Evolutionary conservation across 2,888 invertebrate species (phyloP), one percentile per base, ranked within the genome.

Genomic region (Julus scandinavius): DNA sequence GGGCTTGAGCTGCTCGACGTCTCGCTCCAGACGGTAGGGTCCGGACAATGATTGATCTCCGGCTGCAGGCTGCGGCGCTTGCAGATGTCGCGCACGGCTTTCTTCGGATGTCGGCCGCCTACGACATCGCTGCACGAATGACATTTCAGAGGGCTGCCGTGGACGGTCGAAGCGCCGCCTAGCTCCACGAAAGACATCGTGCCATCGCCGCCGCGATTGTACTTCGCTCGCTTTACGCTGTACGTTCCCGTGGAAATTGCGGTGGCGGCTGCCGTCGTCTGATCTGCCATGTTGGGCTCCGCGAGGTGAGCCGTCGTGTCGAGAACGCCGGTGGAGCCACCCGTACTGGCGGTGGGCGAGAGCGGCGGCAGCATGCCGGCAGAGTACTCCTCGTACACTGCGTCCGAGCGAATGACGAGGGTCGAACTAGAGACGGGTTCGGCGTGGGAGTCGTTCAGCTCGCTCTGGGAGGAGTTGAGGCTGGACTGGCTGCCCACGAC

Each of bases 1-100:
- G 90, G 90, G 88, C 90, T 90, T 29, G 90, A 90, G 85, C 90
- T 90, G 63, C 89, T 89, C 49, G 90, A 89, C 6, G 90, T 89
- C 58, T 90, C 90, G 87, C 90, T 90, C 90, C 90, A 90, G 17
- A 87, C 84, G 2, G 90, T 90, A 1, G 90, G 90, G 86, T 90
- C 90, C 0, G 86, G 45, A 11, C 87, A 17, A 38, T 15, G 4
- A 1, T 50, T 9, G 9, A n/a, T 17, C 6, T 41, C 80, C 2
- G 85, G 85, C 58, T 89, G 89, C n/a, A 89, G 84, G 63, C 89
- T 89, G 20, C 87, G 41, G 15, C 89, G 85, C 58, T 89, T 89
- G 40, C 40, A 20, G 45, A 45, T 7, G 13, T 86, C 88, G 49
- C n/a, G 45, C 2, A 13, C 0, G 2, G 88, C 15, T 58, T 63